Evolutionary conservation across 2,888 invertebrate genomes (phyloP).

Genomic region (Muschampia staudingeri): DNA sequence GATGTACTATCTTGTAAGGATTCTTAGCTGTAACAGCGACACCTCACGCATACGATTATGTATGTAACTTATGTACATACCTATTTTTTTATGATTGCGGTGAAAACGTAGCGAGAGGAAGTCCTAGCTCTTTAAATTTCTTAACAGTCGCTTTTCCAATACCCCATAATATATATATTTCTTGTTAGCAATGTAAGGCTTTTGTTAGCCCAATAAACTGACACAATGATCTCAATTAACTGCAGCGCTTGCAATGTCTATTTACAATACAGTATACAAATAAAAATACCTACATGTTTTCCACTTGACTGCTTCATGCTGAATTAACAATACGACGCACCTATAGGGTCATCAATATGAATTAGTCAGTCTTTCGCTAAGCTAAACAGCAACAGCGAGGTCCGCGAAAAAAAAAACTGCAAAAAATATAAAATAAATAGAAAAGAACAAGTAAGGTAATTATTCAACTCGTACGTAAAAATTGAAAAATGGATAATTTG

Average conservation of each 20-base stretch:
- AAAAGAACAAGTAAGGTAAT: background rate
- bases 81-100: no score
- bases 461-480: background rate
- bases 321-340: conserved; percentile 76
- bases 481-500: conserved; percentile 79
- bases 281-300: conserved; percentile 65
- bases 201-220: background rate
- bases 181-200: background rate
- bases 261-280: conserved; percentile 26
- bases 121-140: no score
- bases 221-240: conserved; percentile 12
- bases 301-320: conserved; percentile 73
- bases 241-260: conserved; percentile 5
- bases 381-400: conserved; percentile 53
- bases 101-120: no score
- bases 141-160: background rate
- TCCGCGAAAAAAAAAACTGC: conserved; percentile 6
- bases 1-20: no score
- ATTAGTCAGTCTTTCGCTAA: conserved; percentile 67
- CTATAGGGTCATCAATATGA: conserved; percentile 64
- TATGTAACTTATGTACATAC: no score
- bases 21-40: no score
- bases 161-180: background rate
- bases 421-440: background rate
- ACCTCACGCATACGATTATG: no score